Conservation (phyloP, 2,888 invertebrate genomes). For the Macrophya annulata region DNA sequence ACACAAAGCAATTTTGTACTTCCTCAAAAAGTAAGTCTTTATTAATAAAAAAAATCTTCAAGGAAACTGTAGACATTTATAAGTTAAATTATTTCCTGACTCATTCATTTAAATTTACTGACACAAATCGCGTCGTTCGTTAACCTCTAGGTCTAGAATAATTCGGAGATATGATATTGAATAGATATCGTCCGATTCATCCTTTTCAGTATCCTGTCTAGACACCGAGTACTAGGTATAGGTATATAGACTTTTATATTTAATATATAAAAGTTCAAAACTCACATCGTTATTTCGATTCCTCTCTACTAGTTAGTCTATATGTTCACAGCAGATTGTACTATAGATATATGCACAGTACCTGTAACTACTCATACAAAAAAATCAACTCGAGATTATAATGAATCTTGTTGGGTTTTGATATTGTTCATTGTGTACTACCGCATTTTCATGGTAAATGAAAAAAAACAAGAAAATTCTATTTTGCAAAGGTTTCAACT, state of each 20-base stretch:
- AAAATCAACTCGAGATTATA: not conserved
- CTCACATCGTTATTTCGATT: constrained; percentile 32
- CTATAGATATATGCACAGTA: not conserved
- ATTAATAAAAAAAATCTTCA: too few species aligned
- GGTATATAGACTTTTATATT: too few species aligned
- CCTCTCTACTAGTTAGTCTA: not conserved
- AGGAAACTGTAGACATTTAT: too few species aligned
- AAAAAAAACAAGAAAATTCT: not conserved
- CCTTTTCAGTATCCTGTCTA: constrained; percentile 34
- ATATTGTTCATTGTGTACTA: not conserved
- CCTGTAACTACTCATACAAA: not conserved
- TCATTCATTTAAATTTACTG: not conserved
- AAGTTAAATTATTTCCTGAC: not conserved
- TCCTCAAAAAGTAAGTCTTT: too few species aligned
- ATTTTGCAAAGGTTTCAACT: not conserved
- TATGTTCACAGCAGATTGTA: not conserved
- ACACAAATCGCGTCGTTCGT: not conserved
- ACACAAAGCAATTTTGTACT: too few species aligned
- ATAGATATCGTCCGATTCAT: not conserved
- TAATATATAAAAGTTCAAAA: constrained; percentile 9
- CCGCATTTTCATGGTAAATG: not conserved
- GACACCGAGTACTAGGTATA: constrained; percentile 7
- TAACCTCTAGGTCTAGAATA: not conserved
- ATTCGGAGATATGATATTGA: not conserved
- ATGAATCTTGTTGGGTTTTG: not conserved